Percentiles rank a stretch among this genome's conserved stretches.
phyloP scores from a whole-genome alignment of 2,797 vertebrate genomes.

The Eurystomus glaucurus region DNA sequence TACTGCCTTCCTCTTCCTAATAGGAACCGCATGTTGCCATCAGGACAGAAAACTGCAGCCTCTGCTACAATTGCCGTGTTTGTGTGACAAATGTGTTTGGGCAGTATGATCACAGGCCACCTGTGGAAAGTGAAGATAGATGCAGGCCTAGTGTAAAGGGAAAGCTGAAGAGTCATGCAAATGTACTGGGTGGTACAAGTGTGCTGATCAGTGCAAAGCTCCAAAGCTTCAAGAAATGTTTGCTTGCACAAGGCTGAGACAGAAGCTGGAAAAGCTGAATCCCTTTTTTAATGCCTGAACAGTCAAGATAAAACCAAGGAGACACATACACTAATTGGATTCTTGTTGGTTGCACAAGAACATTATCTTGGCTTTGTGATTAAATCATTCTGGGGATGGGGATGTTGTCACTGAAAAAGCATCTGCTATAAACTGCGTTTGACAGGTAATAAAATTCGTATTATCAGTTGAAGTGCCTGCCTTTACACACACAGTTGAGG shows the following conservation, averaged over 20 bases:
- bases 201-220: not conserved
- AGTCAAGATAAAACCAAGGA: not conserved
- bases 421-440: not conserved
- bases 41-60: not conserved
- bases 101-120: not conserved
- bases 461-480: not conserved
- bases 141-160: not conserved
- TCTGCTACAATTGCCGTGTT: not conserved
- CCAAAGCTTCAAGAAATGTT: not conserved
- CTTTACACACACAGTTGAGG: not conserved
- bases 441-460: conserved; percentile 28
- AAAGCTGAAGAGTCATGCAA: not conserved
- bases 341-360: not conserved
- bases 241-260: not conserved
- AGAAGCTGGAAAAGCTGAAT: not conserved
- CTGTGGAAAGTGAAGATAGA: not conserved
- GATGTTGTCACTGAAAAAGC: not conserved
- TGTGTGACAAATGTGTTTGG: not conserved
- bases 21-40: not conserved
- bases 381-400: not conserved
- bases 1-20: not conserved
- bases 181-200: accelerated
- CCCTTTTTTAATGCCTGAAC: not conserved
- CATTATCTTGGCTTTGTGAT: conserved; percentile 19
- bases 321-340: not conserved